Percentiles rank a stretch among this genome's conserved stretches.
Conservation (phyloP, 1,140 invertebrate genomes). For the Calliopsis andreniformis region DNA sequence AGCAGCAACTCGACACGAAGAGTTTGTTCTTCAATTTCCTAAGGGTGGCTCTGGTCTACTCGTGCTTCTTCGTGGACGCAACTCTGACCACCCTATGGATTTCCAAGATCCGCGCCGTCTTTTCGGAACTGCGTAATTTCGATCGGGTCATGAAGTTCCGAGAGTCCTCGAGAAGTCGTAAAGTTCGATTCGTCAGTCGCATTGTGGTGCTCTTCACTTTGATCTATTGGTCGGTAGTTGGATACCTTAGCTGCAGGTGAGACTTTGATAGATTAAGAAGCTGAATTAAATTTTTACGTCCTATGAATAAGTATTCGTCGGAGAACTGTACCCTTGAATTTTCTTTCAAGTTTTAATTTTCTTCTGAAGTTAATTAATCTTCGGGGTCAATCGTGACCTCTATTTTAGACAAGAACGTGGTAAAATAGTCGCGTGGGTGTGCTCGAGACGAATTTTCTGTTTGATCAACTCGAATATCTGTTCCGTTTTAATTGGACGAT, state of each 20-base stretch:
- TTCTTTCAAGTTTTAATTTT: not conserved
- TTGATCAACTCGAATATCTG: not conserved
- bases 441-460: not conserved
- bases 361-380: not conserved
- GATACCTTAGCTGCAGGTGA: slow-evolving; percentile 51
- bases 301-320: no score
- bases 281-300: not conserved
- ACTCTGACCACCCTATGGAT: slow-evolving; percentile 46
- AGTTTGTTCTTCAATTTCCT: slow-evolving; percentile 21
- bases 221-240: slow-evolving; percentile 51
- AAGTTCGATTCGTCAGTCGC: slow-evolving; percentile 5
- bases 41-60: slow-evolving; percentile 45
- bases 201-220: slow-evolving; percentile 18
- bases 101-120: slow-evolving; percentile 38
- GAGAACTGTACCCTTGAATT: not conserved
- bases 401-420: not conserved
- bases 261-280: not conserved
- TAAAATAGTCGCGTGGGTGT: no score
- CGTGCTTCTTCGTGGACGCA: slow-evolving; percentile 51
- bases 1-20: slow-evolving; percentile 21
- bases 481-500: not conserved
- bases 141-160: slow-evolving; percentile 50
- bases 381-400: not conserved
- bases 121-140: slow-evolving; percentile 50
- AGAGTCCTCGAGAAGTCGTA: not conserved